Evolutionary conservation across 2,113 vertebrate genomes (phyloP).

Genomic region (Spermophilus dauricus): DNA sequence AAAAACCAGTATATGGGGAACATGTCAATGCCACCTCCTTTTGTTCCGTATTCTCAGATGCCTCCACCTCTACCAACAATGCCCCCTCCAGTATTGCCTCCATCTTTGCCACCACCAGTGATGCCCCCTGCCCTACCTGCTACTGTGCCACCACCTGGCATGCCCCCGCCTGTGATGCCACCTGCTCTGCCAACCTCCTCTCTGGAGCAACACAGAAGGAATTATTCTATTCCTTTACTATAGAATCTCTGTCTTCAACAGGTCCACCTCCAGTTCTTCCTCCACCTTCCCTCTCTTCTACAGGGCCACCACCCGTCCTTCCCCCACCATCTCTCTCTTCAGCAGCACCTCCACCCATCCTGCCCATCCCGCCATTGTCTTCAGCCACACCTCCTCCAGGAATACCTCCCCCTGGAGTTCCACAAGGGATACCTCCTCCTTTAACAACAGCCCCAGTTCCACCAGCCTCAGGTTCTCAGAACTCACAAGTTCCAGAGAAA

Average conservation of each 20-base stretch:
- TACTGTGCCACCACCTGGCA: constrained; percentile 74
- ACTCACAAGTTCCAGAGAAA: constrained; percentile 85
- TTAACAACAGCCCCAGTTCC: constrained; percentile 82
- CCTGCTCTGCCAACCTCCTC: constrained; percentile 78
- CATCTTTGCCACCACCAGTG: constrained; percentile 86
- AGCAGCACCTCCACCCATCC: constrained; percentile 80
- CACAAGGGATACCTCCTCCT: constrained; percentile 84
- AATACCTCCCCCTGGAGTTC: constrained; percentile 80
- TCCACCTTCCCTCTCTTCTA: constrained; percentile 78
- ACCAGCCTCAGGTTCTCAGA: constrained; percentile 85
- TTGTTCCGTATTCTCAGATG: constrained; percentile 90
- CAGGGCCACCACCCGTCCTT: constrained; percentile 78
- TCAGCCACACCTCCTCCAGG: constrained; percentile 84
- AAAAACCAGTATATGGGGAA: constrained; percentile 93
- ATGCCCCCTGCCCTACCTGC: constrained; percentile 80
- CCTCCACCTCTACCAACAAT: constrained; percentile 87
- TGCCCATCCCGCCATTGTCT: constrained; percentile 75
- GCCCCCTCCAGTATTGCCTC: constrained; percentile 85
- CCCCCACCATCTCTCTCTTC: constrained; percentile 80
- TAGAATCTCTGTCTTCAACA: constrained; percentile 77
- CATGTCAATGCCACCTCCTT: constrained; percentile 90
- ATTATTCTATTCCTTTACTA: no score
- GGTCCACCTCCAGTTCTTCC: constrained; percentile 80
- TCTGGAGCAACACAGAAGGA: no score
- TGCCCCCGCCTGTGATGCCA: constrained; percentile 84